Evolutionary conservation across 53 echinoderm and acorn worm species (phyloP).

Genomic region (Apostichopus leukothele): DNA sequence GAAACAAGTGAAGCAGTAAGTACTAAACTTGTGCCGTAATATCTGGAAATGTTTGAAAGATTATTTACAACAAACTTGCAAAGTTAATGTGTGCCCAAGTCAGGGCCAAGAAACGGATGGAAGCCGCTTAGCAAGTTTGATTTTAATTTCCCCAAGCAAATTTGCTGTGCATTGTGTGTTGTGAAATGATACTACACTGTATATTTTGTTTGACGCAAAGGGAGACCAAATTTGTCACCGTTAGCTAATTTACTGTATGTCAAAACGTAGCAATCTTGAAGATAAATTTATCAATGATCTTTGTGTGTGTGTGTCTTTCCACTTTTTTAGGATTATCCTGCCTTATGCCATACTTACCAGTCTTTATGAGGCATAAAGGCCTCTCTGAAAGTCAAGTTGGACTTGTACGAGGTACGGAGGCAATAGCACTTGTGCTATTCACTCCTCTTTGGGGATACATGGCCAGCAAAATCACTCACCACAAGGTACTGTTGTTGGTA

Average conservation of each 20-base stretch:
- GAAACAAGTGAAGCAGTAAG: too few species aligned
- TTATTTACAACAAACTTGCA: too few species aligned
- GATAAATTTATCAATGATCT: background rate
- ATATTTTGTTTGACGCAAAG: background rate
- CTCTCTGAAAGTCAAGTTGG: constrained; percentile 78
- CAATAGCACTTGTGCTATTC: constrained; percentile 65
- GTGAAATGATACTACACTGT: background rate
- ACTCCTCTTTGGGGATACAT: constrained; percentile 83
- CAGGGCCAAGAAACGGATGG: too few species aligned
- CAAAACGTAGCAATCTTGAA: too few species aligned
- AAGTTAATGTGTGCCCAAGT: too few species aligned
- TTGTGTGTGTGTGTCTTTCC: background rate
- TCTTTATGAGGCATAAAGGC: constrained; percentile 87
- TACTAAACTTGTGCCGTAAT: too few species aligned
- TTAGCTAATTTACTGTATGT: too few species aligned
- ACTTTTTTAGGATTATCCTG: constrained; percentile 64
- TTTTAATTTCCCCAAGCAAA: too few species aligned
- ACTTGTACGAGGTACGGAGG: constrained; percentile 83
- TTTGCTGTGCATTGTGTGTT: background rate
- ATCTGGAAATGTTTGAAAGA: too few species aligned
- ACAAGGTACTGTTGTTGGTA: constrained; percentile 65
- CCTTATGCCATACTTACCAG: constrained; percentile 79
- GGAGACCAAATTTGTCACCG: background rate
- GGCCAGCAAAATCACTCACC: constrained; percentile 81
- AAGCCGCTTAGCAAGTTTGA: too few species aligned